These are phyloP conservation scores for Sarotherodon lohbergeri DNA, from an alignment of 2,113 vertebrate genomes.

Conservation along the genomic window DNA sequence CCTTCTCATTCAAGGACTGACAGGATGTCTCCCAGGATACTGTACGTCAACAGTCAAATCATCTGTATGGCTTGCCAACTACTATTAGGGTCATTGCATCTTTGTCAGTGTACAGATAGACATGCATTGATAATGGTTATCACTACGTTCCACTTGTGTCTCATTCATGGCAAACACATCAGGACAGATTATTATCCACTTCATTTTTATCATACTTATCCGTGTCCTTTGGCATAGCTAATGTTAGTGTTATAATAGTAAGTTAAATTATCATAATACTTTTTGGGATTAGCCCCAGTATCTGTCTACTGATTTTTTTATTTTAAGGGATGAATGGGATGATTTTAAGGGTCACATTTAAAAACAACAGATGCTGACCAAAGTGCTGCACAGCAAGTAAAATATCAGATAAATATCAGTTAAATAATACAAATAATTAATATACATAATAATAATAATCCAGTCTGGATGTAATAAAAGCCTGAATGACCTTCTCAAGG, in stretches of 20 bases:
- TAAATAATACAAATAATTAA: not conserved
- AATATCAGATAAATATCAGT: not conserved
- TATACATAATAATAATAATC: not conserved
- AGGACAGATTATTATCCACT: not conserved
- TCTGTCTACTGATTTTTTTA: not conserved
- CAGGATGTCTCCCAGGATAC: constrained; percentile 17
- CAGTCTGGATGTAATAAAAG: not conserved
- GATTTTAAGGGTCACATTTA: too few relatives aligned
- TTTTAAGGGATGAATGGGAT: not conserved
- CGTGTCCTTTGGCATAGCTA: not conserved
- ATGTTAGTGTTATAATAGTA: not conserved
- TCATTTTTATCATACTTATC: not conserved
- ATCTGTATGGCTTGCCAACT: not conserved
- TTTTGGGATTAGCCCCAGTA: not conserved
- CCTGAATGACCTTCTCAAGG: not conserved
- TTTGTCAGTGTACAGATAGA: not conserved
- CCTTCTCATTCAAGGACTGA: not conserved
- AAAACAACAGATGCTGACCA: not conserved
- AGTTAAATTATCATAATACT: not conserved
- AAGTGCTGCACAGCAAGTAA: not conserved
- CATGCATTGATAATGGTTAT: not conserved
- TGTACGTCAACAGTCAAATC: not conserved
- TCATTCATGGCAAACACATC: not conserved
- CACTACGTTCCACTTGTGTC: not conserved
- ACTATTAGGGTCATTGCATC: not conserved